phyloP scores from a whole-genome alignment of 2,888 invertebrate species.

The Erannis defoliaria region DNA sequence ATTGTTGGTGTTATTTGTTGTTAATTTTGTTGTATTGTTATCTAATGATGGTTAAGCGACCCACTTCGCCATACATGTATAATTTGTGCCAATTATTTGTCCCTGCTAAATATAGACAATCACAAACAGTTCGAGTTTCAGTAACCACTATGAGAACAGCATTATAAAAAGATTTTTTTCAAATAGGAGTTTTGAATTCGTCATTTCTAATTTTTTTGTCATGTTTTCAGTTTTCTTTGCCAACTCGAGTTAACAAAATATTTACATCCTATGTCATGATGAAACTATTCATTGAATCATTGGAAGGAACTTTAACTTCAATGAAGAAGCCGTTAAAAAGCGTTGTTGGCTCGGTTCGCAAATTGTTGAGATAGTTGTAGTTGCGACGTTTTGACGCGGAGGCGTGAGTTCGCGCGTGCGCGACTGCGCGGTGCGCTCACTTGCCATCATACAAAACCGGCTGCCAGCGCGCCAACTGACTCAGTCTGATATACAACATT shows the following conservation, averaged over 20 bases:
- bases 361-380: conserved; percentile 73
- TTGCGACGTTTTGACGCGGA: conserved; percentile 63
- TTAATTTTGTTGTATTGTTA: conserved; percentile 35
- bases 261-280: conserved; percentile 62
- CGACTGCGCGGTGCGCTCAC: conserved; percentile 74
- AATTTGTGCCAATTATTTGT: conserved; percentile 34
- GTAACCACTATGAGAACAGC: conserved; percentile 20
- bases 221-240: conserved; percentile 48
- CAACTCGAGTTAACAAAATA: conserved; percentile 53
- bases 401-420: conserved; percentile 73
- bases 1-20: too few species aligned
- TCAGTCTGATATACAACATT: conserved; percentile 84
- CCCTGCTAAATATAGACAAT: conserved; percentile 25
- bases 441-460: conserved; percentile 80
- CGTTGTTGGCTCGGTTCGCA: conserved; percentile 73
- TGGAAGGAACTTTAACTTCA: conserved; percentile 53
- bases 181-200: conserved; percentile 28
- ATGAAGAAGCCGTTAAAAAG: conserved; percentile 62
- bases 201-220: conserved; percentile 42
- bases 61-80: conserved; percentile 54
- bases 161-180: conserved; percentile 34
- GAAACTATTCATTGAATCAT: conserved; percentile 78
- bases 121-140: conserved; percentile 5
- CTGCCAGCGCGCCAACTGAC: conserved; percentile 75
- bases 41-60: conserved; percentile 54